A percentile compares a stretch with the other conserved stretches of the same genome.
These are phyloP conservation scores for Tapirus indicus DNA, from an alignment of 2,797 vertebrate species.

Conservation along the genomic window DNA sequence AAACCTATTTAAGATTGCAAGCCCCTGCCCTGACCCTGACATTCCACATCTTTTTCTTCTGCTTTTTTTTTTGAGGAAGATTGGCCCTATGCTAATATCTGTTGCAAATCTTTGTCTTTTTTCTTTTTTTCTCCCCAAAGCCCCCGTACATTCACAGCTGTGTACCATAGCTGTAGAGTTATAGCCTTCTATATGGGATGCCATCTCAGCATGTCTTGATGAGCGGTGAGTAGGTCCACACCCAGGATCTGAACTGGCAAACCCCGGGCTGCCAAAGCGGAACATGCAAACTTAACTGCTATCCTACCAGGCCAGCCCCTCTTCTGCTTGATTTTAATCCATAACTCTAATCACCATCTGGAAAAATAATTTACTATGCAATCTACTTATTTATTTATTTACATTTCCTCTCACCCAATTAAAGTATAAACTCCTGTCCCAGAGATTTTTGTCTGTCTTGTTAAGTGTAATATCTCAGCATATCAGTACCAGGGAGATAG, in stretches of 20 bases:
- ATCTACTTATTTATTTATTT: neutral
- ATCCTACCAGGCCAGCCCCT: no score
- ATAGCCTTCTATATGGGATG: no score
- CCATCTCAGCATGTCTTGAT: no score
- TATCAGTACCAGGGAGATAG: neutral
- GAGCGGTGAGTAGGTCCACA: no score
- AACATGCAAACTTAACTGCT: no score
- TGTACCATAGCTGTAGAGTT: no score
- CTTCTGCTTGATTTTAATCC: conserved; percentile 33
- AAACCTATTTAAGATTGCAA: neutral
- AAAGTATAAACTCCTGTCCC: neutral
- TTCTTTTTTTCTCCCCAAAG: no score
- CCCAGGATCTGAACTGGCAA: no score
- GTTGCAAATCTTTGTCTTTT: no score
- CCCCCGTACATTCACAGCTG: no score
- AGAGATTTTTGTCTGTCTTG: neutral
- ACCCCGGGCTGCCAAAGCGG: no score
- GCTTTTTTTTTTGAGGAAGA: neutral
- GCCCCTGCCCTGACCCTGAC: neutral
- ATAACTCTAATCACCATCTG: neutral
- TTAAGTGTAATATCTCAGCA: neutral
- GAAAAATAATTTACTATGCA: neutral
- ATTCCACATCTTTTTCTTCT: neutral
- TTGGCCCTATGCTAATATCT: no score
- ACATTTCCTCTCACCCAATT: neutral